Evolutionary conservation across 2,888 invertebrate genomes (phyloP), one percentile per base, ranked within the genome.

Genomic region (Ceraclea dissimilis): DNA sequence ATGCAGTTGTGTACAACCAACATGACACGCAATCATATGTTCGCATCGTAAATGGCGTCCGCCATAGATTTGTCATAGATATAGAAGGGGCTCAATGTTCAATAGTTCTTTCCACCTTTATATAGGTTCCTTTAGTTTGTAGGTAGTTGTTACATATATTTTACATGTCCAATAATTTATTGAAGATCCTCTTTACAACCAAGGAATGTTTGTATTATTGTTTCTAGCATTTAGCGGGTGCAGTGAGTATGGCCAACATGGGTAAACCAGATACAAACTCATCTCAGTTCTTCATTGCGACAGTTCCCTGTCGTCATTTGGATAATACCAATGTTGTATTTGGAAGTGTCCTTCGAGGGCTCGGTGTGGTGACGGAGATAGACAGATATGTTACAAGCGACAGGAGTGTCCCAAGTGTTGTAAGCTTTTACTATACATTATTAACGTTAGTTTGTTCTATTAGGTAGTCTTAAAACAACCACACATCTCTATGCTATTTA

Each of bases 221-320:
- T 39, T 60, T 54, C 66, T 78, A 90, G 78, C 80, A 83, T 39
- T 70, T 75, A 1, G 77, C 76, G 49, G 90, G 90, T 2, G 77
- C 82, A 1, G 74, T 91, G 0, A 88, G 88, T 65, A 88, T 89
- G 88, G 85, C 86, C 65, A 97, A 87, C 73, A 85, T 78, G 69
- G 94, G 85, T 52, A 69, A 70, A 63, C 82, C 83, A 13, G 79
- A 97, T 70, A 89, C 92, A 8, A 97, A 96, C 70, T 90, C 89
- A 62, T 96, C 96, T 0, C 98, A 98, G 73, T 98, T 98, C 75
- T 92, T 95, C 68, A 89, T 97, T 57, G 88, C 90, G 1, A 83
- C 85, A 0, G 84, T 82, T 1, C 80, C 83, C 1, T 88, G 90
- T 65, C 73, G 80, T 1, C 92, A 93, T 68, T 74, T 93, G 48